These are phyloP conservation scores for Melanaphis sacchari DNA, from an alignment of 1,140 invertebrate genomes.

Conservation along the genomic window DNA sequence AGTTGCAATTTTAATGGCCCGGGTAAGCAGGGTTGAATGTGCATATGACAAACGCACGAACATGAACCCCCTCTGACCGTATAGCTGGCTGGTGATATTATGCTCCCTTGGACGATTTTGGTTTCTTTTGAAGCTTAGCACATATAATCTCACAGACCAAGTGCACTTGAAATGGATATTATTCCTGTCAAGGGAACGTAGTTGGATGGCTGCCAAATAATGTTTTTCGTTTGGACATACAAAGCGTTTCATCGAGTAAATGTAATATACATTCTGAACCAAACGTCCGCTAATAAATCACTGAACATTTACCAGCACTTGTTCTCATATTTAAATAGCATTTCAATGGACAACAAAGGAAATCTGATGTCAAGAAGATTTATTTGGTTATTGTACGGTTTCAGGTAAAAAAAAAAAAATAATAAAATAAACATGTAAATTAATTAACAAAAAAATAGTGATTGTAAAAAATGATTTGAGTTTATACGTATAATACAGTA, in stretches of 20 bases:
- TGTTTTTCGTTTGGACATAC: conserved; percentile 10
- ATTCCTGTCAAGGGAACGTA: neutral
- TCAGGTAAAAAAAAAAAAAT: neutral
- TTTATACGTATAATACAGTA: neutral
- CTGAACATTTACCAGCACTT: neutral
- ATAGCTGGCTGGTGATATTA: neutral
- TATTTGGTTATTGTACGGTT: neutral
- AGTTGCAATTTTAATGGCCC: neutral
- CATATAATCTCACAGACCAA: neutral
- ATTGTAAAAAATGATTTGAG: neutral
- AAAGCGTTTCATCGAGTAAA: conserved; percentile 14
- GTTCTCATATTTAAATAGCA: neutral
- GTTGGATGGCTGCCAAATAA: neutral
- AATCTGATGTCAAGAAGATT: neutral
- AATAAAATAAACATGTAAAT: neutral
- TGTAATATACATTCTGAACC: neutral
- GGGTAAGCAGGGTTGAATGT: neutral
- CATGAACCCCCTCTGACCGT: neutral
- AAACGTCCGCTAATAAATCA: neutral
- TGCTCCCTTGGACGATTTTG: neutral
- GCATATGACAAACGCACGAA: conserved; percentile 11
- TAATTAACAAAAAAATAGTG: neutral
- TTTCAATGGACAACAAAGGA: neutral
- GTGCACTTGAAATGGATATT: conserved; percentile 1
- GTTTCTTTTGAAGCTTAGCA: conserved; percentile 12